Evolutionary conservation across 2,797 vertebrate genomes (phyloP), one percentile per base, ranked within the genome.

Genomic region (Sebastes melanostomus): DNA sequence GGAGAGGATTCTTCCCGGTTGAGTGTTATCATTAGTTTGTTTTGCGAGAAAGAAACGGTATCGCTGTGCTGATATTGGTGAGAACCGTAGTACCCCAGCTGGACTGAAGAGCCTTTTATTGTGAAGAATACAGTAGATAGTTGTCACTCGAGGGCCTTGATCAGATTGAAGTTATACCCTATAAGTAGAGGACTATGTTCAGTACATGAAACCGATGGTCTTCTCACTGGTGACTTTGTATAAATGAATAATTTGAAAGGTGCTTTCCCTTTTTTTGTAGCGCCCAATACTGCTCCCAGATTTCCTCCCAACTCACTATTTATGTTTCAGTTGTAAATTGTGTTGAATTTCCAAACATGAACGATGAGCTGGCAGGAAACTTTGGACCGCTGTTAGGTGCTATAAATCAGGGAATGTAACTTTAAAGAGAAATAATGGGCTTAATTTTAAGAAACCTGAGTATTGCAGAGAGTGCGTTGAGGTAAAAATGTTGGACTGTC

Each of bases 51-150:
- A 72, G 77, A 72, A 67, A 73, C 67, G 9, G 82, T 89, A 88
- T 89, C 54, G 77, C 86, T 4, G 80, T 74, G 91, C 89, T 89
- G 89, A 91, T 91, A 82, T 90, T 87, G 68, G 79, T 56, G 73
- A 87, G 72, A 89, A 67, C 42, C 10, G 62, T 81, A 54, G 70
- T 84, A 80, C 91, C 87, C 91, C 94, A 94, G 95, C 94, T 94
- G 94, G 95, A 95, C 95, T 96, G 94, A 95, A 93, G 87, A 93
- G 85, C 78, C 84, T 89, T 92, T 87, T 90, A 80, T 92, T 89
- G 68, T 87, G 68, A 87, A 80, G 78, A 87, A 60, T 73, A 77
- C 25, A 66, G 58, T 78, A 73, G 72, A 77, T 61, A 27, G 71
- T 55, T 69, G 62, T 84, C 50, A 54, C 65, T 80, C 3, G 13